phyloP scores from a whole-genome alignment of 2,797 vertebrate species.

The Sebastolobus alascanus region DNA sequence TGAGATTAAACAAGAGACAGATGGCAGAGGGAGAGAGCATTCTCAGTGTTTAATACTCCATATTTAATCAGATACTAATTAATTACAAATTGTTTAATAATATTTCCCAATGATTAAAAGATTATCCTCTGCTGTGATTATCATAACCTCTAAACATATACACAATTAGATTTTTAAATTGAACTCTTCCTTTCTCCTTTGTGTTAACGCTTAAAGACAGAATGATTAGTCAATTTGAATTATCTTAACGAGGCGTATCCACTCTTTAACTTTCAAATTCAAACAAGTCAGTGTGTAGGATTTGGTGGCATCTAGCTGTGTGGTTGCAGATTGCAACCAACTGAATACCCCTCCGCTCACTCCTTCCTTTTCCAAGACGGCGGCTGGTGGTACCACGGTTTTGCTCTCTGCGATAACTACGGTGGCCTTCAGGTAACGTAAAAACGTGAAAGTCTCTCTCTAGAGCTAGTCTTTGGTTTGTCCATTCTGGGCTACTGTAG shows the following conservation, averaged over 20 bases:
- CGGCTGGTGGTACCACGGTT: no score
- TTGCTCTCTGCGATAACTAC: no score
- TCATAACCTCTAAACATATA: conserved; percentile 37
- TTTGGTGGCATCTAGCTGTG: no score
- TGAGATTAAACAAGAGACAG: conserved; percentile 9
- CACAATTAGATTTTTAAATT: conserved; percentile 41
- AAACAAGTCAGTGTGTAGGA: conserved; percentile 2
- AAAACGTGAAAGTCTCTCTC: no score
- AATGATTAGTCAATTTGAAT: no score
- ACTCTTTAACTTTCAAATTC: conserved; percentile 7
- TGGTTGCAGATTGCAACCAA: no score
- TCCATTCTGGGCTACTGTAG: no score
- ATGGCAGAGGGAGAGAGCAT: conserved; percentile 24
- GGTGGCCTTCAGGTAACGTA: no score
- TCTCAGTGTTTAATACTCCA: conserved; percentile 35
- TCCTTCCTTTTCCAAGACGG: no score
- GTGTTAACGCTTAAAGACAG: conserved; percentile 10
- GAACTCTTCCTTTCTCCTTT: conserved; percentile 15
- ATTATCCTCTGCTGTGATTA: conserved; percentile 57
- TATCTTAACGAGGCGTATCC: neutral
- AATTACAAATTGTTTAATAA: conserved; percentile 57
- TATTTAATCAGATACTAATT: conserved; percentile 64
- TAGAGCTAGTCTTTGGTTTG: no score
- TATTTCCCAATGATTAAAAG: conserved; percentile 54
- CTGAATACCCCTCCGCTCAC: no score